Evolutionary conservation across 2,113 vertebrate genomes (phyloP), one percentile per base, ranked within the genome.

Genomic region (Vimba vimba): DNA sequence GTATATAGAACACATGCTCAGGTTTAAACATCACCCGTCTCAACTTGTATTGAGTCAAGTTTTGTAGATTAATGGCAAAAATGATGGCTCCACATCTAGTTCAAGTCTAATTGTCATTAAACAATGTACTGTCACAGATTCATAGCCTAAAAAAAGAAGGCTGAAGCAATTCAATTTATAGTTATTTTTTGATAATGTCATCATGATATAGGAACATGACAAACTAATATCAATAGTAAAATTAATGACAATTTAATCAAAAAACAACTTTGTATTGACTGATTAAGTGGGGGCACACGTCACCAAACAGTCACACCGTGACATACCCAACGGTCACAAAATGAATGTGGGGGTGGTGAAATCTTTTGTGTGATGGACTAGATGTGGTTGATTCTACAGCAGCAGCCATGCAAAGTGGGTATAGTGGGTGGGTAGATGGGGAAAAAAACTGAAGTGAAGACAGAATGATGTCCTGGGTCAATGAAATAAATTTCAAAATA

Each of bases 401-500:
- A 75, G 90, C 90, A 93, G 93, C 87, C 93, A 94, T 94, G 93
- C 93, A 93, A 87, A 88, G 88, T 82, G 60, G 45, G 45, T 66
- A 30, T 33, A 64, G 76, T 33, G 30, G 17, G 47, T 60, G 80
- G 88, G 30, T 13, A 19, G 15, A 83, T 17, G 12, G 17, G 62
- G 43, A 4, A 36, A 69, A 15, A 68, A 19, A 71, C 30, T 36
- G 23, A 30, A 12, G 15, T 45, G 55, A 85, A 45, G 79, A 39
- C 6, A 69, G 62, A 57, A 57, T 19, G 11, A 39, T 30, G 21
- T n/a, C 85, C 43, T 84, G 60, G 75, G 23, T 36, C 33, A 23
- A 30, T 60, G 4, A 36, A 69, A 36, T 33, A 30, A 10, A 43
- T 43, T 9, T 10, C 1, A 10, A 43, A 43, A 69, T 69, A 69